phyloP scores from a whole-genome alignment of 2,113 vertebrate species.

The Triplophysa tibetana region DNA sequence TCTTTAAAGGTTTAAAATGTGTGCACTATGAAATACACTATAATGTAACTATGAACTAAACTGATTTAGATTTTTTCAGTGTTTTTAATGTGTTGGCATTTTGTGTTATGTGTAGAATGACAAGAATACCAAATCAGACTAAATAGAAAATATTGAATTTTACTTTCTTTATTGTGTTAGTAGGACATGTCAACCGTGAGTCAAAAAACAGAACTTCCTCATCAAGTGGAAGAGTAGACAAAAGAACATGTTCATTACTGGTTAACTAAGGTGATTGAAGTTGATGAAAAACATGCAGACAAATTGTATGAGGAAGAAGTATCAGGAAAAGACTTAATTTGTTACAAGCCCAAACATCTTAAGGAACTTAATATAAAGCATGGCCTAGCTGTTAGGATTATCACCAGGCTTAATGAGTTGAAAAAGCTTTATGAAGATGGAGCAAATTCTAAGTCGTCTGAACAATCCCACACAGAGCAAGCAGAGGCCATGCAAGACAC shows the following conservation, averaged over 20 bases:
- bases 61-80: too few species aligned
- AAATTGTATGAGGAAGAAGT: conserved; percentile 69
- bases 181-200: neutral
- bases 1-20: too few species aligned
- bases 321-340: conserved; percentile 67
- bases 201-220: neutral
- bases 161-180: neutral
- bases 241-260: conserved; percentile 68
- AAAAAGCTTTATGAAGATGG: conserved; percentile 13
- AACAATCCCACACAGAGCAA: neutral
- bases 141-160: neutral
- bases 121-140: too few species aligned
- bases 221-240: conserved; percentile 41
- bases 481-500: neutral
- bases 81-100: too few species aligned
- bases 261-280: conserved; percentile 63
- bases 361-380: conserved; percentile 67
- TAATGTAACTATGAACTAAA: too few species aligned
- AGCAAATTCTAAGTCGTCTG: neutral
- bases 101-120: too few species aligned
- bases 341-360: conserved; percentile 66
- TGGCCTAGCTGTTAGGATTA: conserved; percentile 71
- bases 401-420: conserved; percentile 50
- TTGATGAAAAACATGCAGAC: conserved; percentile 64
- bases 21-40: too few species aligned